Evolutionary conservation across 2,888 invertebrate species (phyloP).

Genomic region (Leptarthrus brevirostris): DNA sequence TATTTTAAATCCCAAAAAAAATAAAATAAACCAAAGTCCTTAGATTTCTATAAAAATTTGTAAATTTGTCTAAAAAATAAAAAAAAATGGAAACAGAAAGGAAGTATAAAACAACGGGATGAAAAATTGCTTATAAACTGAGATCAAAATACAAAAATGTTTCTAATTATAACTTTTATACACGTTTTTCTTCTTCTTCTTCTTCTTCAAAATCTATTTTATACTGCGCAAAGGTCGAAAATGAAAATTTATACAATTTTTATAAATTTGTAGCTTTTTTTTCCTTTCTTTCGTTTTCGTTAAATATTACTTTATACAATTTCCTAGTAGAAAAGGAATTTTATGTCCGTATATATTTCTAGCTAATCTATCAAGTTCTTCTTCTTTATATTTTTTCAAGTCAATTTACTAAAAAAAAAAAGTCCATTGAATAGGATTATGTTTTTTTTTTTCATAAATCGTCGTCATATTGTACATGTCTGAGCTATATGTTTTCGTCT

Average conservation of each 20-base stretch:
- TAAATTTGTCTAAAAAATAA: not conserved
- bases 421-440: constrained; percentile 21
- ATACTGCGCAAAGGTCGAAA: constrained; percentile 28
- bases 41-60: not conserved
- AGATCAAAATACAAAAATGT: constrained; percentile 43
- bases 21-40: not conserved
- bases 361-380: constrained; percentile 44
- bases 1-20: not conserved
- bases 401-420: constrained; percentile 33
- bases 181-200: constrained; percentile 15
- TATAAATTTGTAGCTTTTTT: constrained; percentile 35
- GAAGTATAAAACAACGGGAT: not conserved
- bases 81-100: constrained; percentile 5
- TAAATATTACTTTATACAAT: constrained; percentile 47
- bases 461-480: constrained; percentile 11
- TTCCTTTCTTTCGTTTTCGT: constrained; percentile 17
- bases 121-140: constrained; percentile 42
- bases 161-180: constrained; percentile 26
- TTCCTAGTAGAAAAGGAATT: constrained; percentile 48
- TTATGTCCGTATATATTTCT: constrained; percentile 42
- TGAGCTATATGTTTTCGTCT: not conserved
- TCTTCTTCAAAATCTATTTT: constrained; percentile 20
- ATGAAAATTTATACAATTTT: constrained; percentile 22
- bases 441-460: constrained; percentile 5
- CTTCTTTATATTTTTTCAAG: constrained; percentile 27